Evolutionary conservation across 2,888 invertebrate species (phyloP).

Genomic region (Chymomyza procnemis): DNA sequence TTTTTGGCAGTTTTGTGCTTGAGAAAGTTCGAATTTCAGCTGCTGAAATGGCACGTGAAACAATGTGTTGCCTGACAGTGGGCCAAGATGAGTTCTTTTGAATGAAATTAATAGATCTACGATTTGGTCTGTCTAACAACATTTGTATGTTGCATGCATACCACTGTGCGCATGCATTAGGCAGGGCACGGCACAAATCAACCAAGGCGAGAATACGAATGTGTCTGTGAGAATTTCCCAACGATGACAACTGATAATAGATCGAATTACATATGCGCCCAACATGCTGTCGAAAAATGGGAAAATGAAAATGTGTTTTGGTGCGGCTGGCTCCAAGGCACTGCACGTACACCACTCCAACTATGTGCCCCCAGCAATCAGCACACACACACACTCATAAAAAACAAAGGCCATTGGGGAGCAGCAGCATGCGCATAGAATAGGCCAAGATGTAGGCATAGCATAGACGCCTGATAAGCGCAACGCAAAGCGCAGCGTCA

Average conservation of each 20-base stretch:
- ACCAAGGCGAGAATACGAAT: constrained; percentile 58
- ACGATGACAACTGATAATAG: constrained; percentile 76
- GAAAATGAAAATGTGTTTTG: constrained; percentile 5
- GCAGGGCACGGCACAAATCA: constrained; percentile 57
- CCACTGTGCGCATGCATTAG: constrained; percentile 44
- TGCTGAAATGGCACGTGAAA: constrained; percentile 65
- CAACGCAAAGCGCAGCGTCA: constrained; percentile 63
- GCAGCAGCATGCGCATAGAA: constrained; percentile 47
- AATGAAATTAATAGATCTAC: no score
- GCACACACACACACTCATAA: constrained; percentile 8
- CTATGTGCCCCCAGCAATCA: background rate
- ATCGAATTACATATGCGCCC: constrained; percentile 70
- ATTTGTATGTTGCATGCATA: no score
- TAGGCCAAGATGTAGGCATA: constrained; percentile 10
- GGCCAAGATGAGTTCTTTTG: background rate
- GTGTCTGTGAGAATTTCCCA: constrained; percentile 69
- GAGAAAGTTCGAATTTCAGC: constrained; percentile 60
- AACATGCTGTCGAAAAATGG: background rate
- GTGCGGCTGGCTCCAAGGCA: background rate
- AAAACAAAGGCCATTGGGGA: constrained; percentile 62
- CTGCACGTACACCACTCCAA: constrained; percentile 42
- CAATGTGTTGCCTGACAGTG: constrained; percentile 31
- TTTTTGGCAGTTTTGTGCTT: constrained; percentile 51
- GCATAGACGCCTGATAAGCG: constrained; percentile 66
- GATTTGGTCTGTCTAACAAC: no score